phyloP scores from a whole-genome alignment of 2,113 vertebrate species.

The Dicerorhinus sumatrensis region DNA sequence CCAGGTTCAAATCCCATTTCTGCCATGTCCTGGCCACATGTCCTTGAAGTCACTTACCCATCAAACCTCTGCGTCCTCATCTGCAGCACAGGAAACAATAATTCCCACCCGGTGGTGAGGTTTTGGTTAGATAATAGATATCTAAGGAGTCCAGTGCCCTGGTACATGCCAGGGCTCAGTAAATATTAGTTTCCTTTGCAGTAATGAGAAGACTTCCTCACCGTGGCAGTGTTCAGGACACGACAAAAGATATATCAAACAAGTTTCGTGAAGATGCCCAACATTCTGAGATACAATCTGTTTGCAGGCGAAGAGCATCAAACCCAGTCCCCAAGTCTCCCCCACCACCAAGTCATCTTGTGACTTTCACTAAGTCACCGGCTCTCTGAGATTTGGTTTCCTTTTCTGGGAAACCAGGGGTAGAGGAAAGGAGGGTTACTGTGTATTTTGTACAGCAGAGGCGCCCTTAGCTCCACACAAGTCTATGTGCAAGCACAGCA shows the following conservation, averaged over 20 bases:
- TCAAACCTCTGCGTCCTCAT: neutral
- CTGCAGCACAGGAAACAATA: neutral
- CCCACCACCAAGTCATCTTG: neutral
- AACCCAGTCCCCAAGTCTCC: accelerated
- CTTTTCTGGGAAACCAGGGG: neutral
- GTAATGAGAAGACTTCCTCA: too few relatives aligned
- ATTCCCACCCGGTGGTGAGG: accelerated
- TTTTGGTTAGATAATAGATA: accelerated
- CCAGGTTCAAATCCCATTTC: neutral
- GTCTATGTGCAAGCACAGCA: accelerated
- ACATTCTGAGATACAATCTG: neutral
- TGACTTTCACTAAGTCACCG: neutral
- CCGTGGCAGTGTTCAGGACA: neutral
- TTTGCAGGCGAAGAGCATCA: neutral
- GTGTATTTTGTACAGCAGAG: neutral
- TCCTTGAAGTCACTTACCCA: neutral
- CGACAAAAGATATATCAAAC: neutral
- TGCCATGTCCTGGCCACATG: neutral
- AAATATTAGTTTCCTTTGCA: neutral
- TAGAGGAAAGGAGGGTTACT: neutral
- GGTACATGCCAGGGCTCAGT: neutral
- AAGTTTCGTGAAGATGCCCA: neutral
- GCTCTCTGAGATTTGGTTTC: neutral
- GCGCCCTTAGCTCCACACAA: neutral
- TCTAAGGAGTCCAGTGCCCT: neutral